phyloP scores from a whole-genome alignment of 2,113 vertebrate species.

The Polypterus bichir region DNA sequence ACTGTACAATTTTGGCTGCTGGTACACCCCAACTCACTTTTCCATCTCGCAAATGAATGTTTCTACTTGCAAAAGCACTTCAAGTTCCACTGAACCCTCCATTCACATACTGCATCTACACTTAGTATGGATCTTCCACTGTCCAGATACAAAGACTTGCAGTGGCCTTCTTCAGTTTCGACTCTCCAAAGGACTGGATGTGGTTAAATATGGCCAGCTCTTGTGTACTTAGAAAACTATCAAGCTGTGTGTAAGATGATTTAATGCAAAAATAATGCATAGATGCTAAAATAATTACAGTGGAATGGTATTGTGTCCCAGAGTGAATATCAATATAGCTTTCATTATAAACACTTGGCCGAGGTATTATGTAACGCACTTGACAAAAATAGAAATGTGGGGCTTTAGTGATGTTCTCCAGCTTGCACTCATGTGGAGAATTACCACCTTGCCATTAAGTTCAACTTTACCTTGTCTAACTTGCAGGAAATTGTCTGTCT shows the following conservation, averaged over 20 bases:
- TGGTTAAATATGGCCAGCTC: too few relatives aligned
- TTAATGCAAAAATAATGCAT: too few relatives aligned
- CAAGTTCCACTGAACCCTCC: not conserved
- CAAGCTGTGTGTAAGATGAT: too few relatives aligned
- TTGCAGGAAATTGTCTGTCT: constrained; percentile 5
- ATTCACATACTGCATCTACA: constrained; percentile 1
- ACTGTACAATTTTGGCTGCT: not conserved
- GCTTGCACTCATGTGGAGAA: not conserved
- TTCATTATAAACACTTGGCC: too few relatives aligned
- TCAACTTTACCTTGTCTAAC: not conserved
- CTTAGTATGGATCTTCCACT: constrained; percentile 8
- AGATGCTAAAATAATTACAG: too few relatives aligned
- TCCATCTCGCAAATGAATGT: constrained; percentile 5
- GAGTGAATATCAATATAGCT: too few relatives aligned
- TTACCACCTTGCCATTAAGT: not conserved
- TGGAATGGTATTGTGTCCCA: too few relatives aligned
- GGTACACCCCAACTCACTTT: not conserved
- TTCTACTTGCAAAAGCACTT: constrained; percentile 2
- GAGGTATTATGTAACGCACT: too few relatives aligned
- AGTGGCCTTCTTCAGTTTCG: constrained; percentile 6
- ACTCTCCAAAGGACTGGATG: not conserved
- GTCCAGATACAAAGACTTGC: constrained; percentile 4
- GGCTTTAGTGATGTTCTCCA: constrained; percentile 1
- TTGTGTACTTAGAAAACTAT: too few relatives aligned
- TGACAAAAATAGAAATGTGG: too few relatives aligned